Percentiles rank a stretch among this genome's conserved stretches.
Evolutionary conservation across 2,797 vertebrate species (phyloP).

Genomic region (Cossypha polioptera): DNA sequence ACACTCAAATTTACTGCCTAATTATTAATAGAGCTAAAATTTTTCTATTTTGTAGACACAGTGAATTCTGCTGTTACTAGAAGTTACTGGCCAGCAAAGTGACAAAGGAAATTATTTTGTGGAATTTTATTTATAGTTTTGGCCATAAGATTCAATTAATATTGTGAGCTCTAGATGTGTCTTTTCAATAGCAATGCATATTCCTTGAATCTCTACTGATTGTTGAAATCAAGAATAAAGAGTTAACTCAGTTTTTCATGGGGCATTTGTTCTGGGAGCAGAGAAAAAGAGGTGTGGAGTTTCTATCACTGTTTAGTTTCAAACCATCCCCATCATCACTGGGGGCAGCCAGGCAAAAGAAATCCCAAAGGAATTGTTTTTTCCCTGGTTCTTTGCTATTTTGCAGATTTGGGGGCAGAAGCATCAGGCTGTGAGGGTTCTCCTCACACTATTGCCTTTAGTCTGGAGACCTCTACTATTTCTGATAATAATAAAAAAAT

Average conservation of each 20-base stretch:
- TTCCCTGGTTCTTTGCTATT: neutral
- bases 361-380: neutral
- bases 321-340: neutral
- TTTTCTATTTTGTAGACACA: neutral
- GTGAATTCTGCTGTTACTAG: neutral
- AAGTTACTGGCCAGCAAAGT: neutral
- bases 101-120: neutral
- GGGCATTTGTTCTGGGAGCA: neutral
- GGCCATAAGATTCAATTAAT: neutral
- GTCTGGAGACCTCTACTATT: neutral
- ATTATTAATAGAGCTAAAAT: neutral
- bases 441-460: neutral
- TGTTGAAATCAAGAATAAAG: neutral
- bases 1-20: neutral
- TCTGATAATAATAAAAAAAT: neutral
- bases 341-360: neutral
- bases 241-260: neutral
- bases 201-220: neutral
- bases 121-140: neutral
- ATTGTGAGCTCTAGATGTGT: neutral
- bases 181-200: neutral
- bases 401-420: neutral
- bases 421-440: rapidly evolving
- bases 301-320: neutral
- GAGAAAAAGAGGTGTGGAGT: neutral